These are phyloP conservation scores for Ageneiosus marmoratus DNA, from an alignment of 2,113 vertebrate species.

Conservation along the genomic window DNA sequence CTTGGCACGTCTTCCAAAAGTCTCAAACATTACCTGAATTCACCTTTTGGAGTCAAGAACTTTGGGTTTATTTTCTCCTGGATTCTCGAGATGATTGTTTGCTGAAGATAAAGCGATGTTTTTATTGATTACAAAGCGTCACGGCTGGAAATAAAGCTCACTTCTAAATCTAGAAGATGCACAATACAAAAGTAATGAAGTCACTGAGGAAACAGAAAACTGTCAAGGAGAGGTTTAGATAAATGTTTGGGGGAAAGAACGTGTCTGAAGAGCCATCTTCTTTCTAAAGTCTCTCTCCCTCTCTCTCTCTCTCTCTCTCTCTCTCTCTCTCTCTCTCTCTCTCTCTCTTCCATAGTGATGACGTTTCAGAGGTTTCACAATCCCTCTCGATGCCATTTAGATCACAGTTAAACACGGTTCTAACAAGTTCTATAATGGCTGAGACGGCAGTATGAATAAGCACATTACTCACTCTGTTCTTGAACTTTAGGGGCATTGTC, in stretches of 20 bases:
- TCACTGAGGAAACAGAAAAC: not conserved
- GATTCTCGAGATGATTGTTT: not conserved
- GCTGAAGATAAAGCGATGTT: not conserved
- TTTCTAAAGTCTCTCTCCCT: not conserved
- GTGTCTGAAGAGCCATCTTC: not conserved
- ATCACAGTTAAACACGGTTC: not conserved
- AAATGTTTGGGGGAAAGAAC: not conserved
- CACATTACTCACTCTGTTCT: slow-evolving; percentile 12
- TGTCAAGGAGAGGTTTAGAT: not conserved
- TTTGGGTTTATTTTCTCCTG: not conserved
- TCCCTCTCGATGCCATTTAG: not conserved
- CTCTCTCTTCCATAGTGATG: not conserved
- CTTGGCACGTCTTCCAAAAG: not conserved
- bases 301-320: too few relatives aligned
- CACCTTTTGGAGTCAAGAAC: not conserved
- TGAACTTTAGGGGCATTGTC: slow-evolving; percentile 19
- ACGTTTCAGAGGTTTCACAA: not conserved
- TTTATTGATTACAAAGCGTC: not conserved
- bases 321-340: not conserved
- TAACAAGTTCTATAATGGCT: not conserved
- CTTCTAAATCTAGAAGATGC: not conserved
- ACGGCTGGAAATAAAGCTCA: not conserved
- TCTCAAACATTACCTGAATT: not conserved
- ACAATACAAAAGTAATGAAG: not conserved
- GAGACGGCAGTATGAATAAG: not conserved